Evolutionary conservation across 2,797 vertebrate species (phyloP), one percentile per base, ranked within the genome.

Genomic region (Hybognathus amarus): DNA sequence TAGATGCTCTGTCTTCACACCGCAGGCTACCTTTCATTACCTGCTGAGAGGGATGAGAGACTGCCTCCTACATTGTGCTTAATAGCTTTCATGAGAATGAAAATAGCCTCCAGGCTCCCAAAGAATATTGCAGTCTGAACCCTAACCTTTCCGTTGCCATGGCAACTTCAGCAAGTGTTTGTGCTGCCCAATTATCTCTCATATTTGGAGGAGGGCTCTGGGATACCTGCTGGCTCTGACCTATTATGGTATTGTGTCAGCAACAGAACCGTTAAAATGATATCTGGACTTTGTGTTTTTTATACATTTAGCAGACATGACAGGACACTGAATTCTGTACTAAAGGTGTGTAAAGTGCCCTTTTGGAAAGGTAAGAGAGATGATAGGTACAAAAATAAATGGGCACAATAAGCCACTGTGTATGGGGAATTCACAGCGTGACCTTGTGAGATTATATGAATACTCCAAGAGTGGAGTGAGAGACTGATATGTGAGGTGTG

Each of bases 101-200:
- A 90, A 90, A 90, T 87, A 90, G 89, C 87, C 85, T 83, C 54
- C 76, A 85, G 87, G 80, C 82, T 85, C 80, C 88, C 79, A 56
- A 42, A 88, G 87, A 80, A 85, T 87, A 87, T 86, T 89, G 86
- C 87, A 89, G 85, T 90, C 87, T 85, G 88, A 86, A 88, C 80
- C 75, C 76, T 87, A 89, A 88, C 86, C 87, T 88, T 91, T 87
- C 74, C n/a, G 89, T 91, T 87, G 86, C 88, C 90, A 89, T 90
- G 88, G 90, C 85, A 90, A 91, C 90, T 74, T 84, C 67, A 68
- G 47, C 61, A 66, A 89, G 81, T 81, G 84, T 86, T 87, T 86
- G 83, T 83, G 78, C 83, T 74, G 70, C 45, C 87, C 86, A 90
- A 90, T 89, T 90, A 90, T 89, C 83, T 88, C 76, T 77, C 77